Conservation (phyloP, 1,140 invertebrate species). For the Drosophila sucinea region DNA sequence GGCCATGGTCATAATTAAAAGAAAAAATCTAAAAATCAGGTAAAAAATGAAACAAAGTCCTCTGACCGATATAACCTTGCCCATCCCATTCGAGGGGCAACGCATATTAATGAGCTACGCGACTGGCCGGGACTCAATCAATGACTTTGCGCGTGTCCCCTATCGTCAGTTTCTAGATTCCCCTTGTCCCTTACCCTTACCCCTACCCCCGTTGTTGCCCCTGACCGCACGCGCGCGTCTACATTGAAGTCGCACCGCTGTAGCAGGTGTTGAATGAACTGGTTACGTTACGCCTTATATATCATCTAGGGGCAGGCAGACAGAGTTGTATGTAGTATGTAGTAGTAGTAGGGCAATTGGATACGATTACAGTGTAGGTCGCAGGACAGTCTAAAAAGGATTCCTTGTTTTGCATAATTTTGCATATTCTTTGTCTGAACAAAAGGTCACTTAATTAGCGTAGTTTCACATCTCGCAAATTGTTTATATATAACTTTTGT, state of each 20-base stretch:
- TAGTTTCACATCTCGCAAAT: neutral
- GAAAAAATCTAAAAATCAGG: constrained; percentile 1
- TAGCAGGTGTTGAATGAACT: constrained; percentile 70
- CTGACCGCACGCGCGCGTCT: constrained; percentile 55
- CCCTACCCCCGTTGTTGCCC: constrained; percentile 8
- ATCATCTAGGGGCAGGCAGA: constrained; percentile 43
- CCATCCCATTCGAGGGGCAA: constrained; percentile 9
- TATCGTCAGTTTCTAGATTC: constrained; percentile 5
- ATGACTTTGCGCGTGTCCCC: constrained; percentile 55
- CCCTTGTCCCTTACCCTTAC: neutral
- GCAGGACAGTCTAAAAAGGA: constrained; percentile 1
- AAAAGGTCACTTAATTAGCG: constrained; percentile 4
- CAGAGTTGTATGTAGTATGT: neutral
- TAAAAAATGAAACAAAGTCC: constrained; percentile 15
- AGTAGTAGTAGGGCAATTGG: no score
- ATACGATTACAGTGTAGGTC: neutral
- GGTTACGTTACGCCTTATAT: constrained; percentile 62
- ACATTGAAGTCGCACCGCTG: constrained; percentile 42
- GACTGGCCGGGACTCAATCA: constrained; percentile 44
- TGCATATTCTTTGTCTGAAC: constrained; percentile 22
- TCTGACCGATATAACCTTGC: constrained; percentile 56
- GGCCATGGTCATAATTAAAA: constrained; percentile 47
- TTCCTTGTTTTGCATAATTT: constrained; percentile 48
- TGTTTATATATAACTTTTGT: neutral
- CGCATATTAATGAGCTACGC: constrained; percentile 66